Base-by-base conservation (phyloP, 2,113 vertebrate species). In the Emydura subglobosa region DNA sequence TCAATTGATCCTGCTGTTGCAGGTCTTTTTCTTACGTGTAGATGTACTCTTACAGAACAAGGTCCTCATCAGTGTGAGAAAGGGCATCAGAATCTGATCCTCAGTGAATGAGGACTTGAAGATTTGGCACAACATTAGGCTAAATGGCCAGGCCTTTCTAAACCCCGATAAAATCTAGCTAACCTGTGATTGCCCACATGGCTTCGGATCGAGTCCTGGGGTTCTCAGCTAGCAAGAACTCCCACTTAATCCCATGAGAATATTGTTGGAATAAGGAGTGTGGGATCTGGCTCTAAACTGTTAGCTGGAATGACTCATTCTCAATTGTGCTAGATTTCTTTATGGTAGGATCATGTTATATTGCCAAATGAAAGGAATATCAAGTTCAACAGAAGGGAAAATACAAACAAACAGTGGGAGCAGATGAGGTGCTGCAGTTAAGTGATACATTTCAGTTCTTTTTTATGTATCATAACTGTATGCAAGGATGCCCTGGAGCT, bases 401-500 rank as follows among this genome's bases (percentile, higher is more conserved):
- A 96, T 83, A 96, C 95, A 86, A 95, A 97, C 94, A 94, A 94
- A 95, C 79, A 91, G 78, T 80, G 80, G 92, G 54, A 96, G 91
- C 92, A 96, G 94, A 97, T 92, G 96, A 95, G 94, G 95, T 97
- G 94, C 94, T 94, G 90, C 92, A 91, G 89, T 93, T 89, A 96
- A 95, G 96, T 92, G 79, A 88, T 92, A 85, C 85, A 93, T 96
- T 95, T 96, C 92, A 61, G 94, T 29, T 39, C 39, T 39, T 85
- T 96, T 97, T 94, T 87, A 93, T 95, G 85, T 81, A 95, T 97
- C 92, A 87, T 95, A 96, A 96, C 95, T 94, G 94, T 94, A 97
- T 94, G 96, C 93, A 95, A 94, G 96, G 93, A 97, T 97, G 96
- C 93, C 96, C 96, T 96, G 95, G 89, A 97, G 96, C 96, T 96